Conservation (phyloP, 2,797 vertebrate genomes). For the Silurus lanzhouensis region DNA sequence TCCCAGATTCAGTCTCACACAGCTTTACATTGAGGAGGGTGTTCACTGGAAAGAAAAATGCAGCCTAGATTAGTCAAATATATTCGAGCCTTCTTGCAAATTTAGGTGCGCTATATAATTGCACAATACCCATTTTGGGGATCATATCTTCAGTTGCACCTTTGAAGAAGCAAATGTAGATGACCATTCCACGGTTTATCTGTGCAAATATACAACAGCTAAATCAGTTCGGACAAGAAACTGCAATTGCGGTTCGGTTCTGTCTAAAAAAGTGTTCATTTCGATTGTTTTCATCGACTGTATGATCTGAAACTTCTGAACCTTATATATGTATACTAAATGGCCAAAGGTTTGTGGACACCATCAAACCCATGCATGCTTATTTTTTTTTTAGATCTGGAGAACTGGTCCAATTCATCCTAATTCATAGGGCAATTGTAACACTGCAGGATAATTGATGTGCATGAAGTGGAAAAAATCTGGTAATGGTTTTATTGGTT, state of each 20-base stretch:
- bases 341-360: background rate
- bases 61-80: no score
- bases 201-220: conserved; percentile 63
- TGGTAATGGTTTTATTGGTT: no score
- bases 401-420: background rate
- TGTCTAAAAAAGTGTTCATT: background rate
- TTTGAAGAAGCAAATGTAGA: conserved; percentile 95
- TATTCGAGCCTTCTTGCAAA: background rate
- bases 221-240: background rate
- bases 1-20: conserved; percentile 83
- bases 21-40: conserved; percentile 84
- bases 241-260: background rate
- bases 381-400: background rate
- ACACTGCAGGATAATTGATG: no score
- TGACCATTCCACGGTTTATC: conserved; percentile 88
- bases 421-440: background rate
- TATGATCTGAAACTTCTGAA: background rate
- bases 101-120: background rate
- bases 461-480: no score
- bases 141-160: conserved; percentile 85
- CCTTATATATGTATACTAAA: background rate
- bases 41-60: conserved; percentile 73
- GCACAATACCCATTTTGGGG: conserved; percentile 86
- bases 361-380: background rate
- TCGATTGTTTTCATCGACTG: background rate